phyloP scores from a whole-genome alignment of 2,888 invertebrate species.

The Heliconius ethilla region DNA sequence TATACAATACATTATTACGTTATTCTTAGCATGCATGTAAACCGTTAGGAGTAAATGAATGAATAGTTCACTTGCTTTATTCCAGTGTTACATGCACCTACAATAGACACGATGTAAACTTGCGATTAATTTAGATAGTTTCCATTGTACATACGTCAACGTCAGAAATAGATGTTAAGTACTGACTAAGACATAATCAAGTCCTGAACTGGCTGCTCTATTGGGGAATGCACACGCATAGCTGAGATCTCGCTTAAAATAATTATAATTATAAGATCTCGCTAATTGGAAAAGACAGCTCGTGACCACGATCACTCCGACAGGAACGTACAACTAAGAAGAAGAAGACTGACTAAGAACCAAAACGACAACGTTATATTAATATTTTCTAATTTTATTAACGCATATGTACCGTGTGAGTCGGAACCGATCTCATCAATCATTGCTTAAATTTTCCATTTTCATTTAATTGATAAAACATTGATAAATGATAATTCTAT shows the following conservation, averaged over 20 bases:
- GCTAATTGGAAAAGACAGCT: no score
- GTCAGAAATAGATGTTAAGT: background rate
- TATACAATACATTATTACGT: constrained; percentile 38
- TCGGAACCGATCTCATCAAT: background rate
- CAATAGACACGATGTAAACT: constrained; percentile 42
- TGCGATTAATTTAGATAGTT: constrained; percentile 39
- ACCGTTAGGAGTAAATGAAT: constrained; percentile 44
- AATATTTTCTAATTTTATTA: no score
- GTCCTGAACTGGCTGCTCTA: no score
- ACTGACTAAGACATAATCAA: no score
- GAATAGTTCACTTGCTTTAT: constrained; percentile 43
- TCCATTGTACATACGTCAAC: constrained; percentile 34
- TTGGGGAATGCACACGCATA: no score
- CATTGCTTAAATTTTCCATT: background rate
- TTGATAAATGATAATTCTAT: background rate
- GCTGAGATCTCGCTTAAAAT: no score
- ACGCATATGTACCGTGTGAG: background rate
- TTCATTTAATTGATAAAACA: background rate
- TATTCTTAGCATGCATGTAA: constrained; percentile 36
- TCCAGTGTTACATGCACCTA: constrained; percentile 39
- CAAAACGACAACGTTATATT: no score
- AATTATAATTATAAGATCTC: no score
- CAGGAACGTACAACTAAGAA: no score
- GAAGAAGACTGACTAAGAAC: no score
- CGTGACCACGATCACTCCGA: no score